Evolutionary conservation across 1,140 invertebrate genomes (phyloP).

Genomic region (Phortica variegata): DNA sequence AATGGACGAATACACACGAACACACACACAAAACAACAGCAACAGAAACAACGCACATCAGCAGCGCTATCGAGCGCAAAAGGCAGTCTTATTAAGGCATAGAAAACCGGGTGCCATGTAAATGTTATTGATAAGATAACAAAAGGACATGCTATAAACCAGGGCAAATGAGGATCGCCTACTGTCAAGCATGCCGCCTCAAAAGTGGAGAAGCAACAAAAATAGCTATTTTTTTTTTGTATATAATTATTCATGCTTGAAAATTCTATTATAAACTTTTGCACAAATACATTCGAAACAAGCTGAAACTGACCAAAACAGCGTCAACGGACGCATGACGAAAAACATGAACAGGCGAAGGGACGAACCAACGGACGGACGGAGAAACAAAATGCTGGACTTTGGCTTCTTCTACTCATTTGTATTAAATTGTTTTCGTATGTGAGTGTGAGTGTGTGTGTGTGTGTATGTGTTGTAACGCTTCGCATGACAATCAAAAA

Average conservation of each 20-base stretch:
- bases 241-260: slow-evolving; percentile 47
- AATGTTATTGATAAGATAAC: slow-evolving; percentile 5
- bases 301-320: slow-evolving; percentile 11
- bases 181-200: too few species aligned
- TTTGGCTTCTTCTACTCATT: slow-evolving; percentile 17
- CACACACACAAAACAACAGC: slow-evolving; percentile 13
- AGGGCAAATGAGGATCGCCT: too few species aligned
- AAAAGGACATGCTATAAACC: not conserved
- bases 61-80: too few species aligned
- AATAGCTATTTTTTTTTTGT: slow-evolving; percentile 23
- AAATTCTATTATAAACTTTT: slow-evolving; percentile 49
- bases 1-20: slow-evolving; percentile 2
- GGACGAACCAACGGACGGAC: too few species aligned
- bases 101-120: not conserved
- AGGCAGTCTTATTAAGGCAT: too few species aligned
- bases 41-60: too few species aligned
- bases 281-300: not conserved
- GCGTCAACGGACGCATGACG: slow-evolving; percentile 22
- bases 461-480: not conserved
- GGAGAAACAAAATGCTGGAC: too few species aligned
- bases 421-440: not conserved
- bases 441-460: not conserved
- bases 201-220: not conserved
- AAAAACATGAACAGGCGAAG: not conserved
- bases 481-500: not conserved